Percentiles rank a stretch among this genome's conserved stretches.
These are phyloP conservation scores for Meiosimyza platycephala DNA, from an alignment of 2,888 invertebrate species.

Conservation along the genomic window DNA sequence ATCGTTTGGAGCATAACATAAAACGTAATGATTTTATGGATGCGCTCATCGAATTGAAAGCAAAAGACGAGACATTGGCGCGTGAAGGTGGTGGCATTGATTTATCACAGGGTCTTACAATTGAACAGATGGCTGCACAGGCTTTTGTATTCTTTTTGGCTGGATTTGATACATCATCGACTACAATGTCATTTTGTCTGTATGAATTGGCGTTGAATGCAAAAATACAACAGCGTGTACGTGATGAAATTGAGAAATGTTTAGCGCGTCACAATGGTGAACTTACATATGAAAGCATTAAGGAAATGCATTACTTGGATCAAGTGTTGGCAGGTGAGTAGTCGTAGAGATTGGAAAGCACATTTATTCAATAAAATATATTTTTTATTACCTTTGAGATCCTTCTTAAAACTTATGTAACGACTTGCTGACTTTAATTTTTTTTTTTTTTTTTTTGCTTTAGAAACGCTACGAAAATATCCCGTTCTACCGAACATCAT, in stretches of 20 bases:
- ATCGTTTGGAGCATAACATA: slow-evolving; percentile 55
- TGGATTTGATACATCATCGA: slow-evolving; percentile 71
- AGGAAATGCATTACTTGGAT: slow-evolving; percentile 69
- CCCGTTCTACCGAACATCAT: slow-evolving; percentile 64
- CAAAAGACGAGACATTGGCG: slow-evolving; percentile 52
- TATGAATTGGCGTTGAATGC: slow-evolving; percentile 69
- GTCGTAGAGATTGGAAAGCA: too few species aligned
- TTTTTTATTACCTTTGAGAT: too few species aligned
- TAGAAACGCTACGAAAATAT: slow-evolving; percentile 69
- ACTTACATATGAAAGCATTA: slow-evolving; percentile 67
- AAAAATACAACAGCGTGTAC: slow-evolving; percentile 66
- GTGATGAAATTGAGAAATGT: slow-evolving; percentile 65
- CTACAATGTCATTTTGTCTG: slow-evolving; percentile 68
- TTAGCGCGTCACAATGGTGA: slow-evolving; percentile 59
- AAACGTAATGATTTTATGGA: slow-evolving; percentile 71
- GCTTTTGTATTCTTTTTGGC: slow-evolving; percentile 71
- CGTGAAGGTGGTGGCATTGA: slow-evolving; percentile 45
- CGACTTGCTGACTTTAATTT: too few species aligned
- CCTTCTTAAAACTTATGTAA: too few species aligned
- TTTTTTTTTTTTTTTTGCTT: neutral
- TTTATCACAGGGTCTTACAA: slow-evolving; percentile 49
- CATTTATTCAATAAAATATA: too few species aligned
- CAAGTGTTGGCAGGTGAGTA: slow-evolving; percentile 66
- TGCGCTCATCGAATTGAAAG: slow-evolving; percentile 69
- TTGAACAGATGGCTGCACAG: slow-evolving; percentile 69